Base-by-base conservation (phyloP, 2,888 invertebrate genomes). In the Nasonovia ribisnigri region DNA sequence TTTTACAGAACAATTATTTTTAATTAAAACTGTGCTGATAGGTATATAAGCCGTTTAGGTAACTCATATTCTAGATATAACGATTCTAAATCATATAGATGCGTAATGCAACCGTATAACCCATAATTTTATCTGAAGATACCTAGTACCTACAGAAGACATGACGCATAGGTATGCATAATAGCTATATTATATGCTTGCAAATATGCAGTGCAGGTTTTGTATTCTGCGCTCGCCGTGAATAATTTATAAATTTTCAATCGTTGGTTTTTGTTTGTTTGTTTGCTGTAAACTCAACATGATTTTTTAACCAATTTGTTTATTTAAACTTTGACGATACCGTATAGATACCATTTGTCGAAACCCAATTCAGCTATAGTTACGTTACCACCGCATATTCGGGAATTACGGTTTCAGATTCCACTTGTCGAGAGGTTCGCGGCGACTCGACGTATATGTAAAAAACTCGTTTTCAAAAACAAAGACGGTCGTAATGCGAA, bases 391-490 rank as follows among this genome's bases (percentile, higher is more conserved):
- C 36, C 6, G 36, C 67, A 67, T 36, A 16, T 16, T 67, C n/a
- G 6, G 16, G n/a, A n/a, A 67, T 36, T 67, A 67, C n/a, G 16
- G 16, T 36, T 20, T 67, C 36, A 36, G 67, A 36, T 77, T 77
- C 36, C 20, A 77, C 20, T 77, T 77, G 36, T 77, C 77, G 20
- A 77, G 36, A 6, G 20, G 26, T 77, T 36, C 77, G 8, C 57
- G 26, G 36, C 20, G 77, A 20, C 36, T 77, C 16, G 36, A 24
- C 36, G 36, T 36, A 36, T 20, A 6, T 36, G 20, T 36, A 77
- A 20, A 77, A 77, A 77, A 77, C 77, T 77, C 36, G 77, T 77
- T 77, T 77, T 77, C 36, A 77, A 77, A 77, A 77, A 77, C 77
- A 77, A 77, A 77, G 36, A 77, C 77, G 8, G 20, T 5, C 20